A percentile compares a stretch with the other conserved stretches of the same genome.
Evolutionary conservation across 2,113 vertebrate species (phyloP).

Genomic region (Oriolus oriolus): DNA sequence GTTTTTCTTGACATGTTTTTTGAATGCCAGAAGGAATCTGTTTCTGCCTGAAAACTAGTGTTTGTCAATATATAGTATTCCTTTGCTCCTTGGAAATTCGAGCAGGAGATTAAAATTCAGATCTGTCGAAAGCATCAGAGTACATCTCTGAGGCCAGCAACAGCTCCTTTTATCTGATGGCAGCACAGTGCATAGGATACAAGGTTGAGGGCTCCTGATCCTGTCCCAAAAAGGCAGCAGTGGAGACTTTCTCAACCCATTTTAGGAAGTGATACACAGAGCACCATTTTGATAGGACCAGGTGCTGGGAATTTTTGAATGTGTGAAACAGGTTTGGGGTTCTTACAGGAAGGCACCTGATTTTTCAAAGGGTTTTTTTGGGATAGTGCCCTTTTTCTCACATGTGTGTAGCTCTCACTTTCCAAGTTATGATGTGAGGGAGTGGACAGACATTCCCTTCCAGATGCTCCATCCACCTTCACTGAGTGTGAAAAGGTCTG

Average conservation of each 20-base stretch:
- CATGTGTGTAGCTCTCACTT: background rate
- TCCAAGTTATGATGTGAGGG: background rate
- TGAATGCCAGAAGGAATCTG: background rate
- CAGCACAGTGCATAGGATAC: background rate
- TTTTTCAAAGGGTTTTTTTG: background rate
- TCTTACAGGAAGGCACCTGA: rapidly evolving
- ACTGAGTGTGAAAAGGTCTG: background rate
- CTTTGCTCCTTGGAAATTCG: background rate
- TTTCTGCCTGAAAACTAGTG: background rate
- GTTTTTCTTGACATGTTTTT: background rate
- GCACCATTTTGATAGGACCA: background rate
- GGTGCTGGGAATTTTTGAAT: background rate
- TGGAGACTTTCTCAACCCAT: background rate
- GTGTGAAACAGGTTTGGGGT: background rate
- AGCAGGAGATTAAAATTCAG: background rate
- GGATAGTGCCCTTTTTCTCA: background rate
- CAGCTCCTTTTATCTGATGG: background rate
- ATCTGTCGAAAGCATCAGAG: background rate
- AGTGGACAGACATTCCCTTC: background rate
- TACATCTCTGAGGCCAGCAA: background rate
- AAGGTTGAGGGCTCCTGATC: background rate
- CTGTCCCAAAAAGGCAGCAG: background rate
- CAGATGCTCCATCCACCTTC: background rate
- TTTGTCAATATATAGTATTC: background rate
- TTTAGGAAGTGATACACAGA: background rate